Evolutionary conservation across 92 coral and sea anemone genomes (phyloP), one percentile per base, ranked within the genome.

Genomic region (Muricea muricata): DNA sequence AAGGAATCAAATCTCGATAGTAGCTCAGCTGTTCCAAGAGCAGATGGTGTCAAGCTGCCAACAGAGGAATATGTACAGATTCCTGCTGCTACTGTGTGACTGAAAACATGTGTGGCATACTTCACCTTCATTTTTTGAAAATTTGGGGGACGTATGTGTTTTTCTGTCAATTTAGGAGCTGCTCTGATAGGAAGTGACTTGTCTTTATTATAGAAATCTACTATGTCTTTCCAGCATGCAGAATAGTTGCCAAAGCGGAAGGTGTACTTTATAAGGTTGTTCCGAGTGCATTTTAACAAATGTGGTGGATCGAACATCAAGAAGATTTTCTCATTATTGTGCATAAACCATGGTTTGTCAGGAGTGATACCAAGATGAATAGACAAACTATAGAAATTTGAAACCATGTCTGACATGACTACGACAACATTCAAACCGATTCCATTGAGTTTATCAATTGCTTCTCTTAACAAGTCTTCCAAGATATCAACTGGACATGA

Each of bases 261-360:
- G 46, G 46, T 6, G 26, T 41, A 54, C 83, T 78, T 78, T 30
- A 54, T 78, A 4, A 78, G 69, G 65, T 78, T 78, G 47, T 78
- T 78, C 23, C 83, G 23, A 25, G 33, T 37, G 33, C 47, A 31
- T 32, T 78, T 78, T 2, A 78, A 24, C 40, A 78, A 30, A 61
- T 78, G 83, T 2, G 83, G 83, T 4, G 83, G 83, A 45, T 80
- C 85, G 39, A 60, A 80, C 55, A 80, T 40, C 14, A 80, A 32
- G 37, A 80, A 80, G 48, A 37, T 28, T 0, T 23, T 55, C 32
- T 60, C 17, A 15, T 46, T 45, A 41, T 34, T 46, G 35, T 65
- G 71, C 4, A 34, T 42, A 50, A 72, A 72, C 54, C 47, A 72
- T 11, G 78, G 78, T 23, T 42, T 23, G 30, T 42, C 55, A 2